These are phyloP conservation scores for Epinotia nisella DNA, from an alignment of 2,888 invertebrate species.

Conservation along the genomic window DNA sequence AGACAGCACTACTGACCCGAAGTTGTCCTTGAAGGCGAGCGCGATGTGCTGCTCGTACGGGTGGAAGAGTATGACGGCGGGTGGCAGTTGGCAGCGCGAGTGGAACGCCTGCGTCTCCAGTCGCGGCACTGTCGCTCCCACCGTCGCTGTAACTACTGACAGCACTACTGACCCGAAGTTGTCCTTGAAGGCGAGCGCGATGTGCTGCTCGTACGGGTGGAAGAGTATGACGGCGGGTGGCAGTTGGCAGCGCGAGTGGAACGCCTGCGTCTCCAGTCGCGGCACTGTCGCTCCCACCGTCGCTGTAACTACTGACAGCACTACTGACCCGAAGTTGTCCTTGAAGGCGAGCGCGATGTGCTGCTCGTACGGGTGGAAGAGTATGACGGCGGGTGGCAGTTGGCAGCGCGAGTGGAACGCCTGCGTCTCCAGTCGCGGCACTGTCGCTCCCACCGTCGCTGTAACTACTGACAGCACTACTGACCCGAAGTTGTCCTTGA, in stretches of 20 bases:
- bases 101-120: constrained; percentile 94
- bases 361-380: no score
- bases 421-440: no score
- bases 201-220: constrained; percentile 95
- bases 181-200: constrained; percentile 94
- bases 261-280: constrained; percentile 92
- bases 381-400: no score
- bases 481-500: no score
- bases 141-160: constrained; percentile 54
- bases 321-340: no score
- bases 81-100: constrained; percentile 90
- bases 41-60: constrained; percentile 96
- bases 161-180: constrained; percentile 83
- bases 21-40: constrained; percentile 93
- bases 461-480: no score
- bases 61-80: constrained; percentile 92
- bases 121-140: constrained; percentile 79
- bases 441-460: no score
- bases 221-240: constrained; percentile 92
- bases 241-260: constrained; percentile 91
- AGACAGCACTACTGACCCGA: constrained; percentile 82
- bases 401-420: no score
- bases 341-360: no score
- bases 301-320: constrained; percentile 48
- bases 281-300: constrained; percentile 73